Conservation (phyloP, 2,888 invertebrate genomes). For the Chymomyza fuscimana region DNA sequence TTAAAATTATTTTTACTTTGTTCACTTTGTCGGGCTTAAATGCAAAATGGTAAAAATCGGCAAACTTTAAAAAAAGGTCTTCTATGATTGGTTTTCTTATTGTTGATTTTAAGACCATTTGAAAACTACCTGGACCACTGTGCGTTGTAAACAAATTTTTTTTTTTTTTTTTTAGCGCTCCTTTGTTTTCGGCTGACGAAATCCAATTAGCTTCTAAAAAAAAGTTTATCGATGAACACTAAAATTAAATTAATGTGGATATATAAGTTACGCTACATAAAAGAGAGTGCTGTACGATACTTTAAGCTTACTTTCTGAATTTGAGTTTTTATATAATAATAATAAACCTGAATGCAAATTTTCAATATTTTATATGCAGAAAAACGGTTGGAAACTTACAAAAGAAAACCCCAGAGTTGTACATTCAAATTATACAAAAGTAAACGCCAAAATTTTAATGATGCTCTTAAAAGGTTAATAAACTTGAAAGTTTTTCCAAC, state of each 20-base stretch:
- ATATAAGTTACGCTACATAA: constrained; percentile 37
- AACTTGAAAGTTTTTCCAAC: background rate
- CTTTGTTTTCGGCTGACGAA: constrained; percentile 33
- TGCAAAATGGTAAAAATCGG: too few species aligned
- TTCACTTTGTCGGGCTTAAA: too few species aligned
- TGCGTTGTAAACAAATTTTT: constrained; percentile 63
- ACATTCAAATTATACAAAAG: too few species aligned
- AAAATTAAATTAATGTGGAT: constrained; percentile 73
- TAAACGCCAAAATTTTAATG: background rate
- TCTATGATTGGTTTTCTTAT: too few species aligned
- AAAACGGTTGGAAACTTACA: too few species aligned
- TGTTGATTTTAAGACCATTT: too few species aligned
- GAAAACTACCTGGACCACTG: background rate
- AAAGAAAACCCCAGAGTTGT: background rate
- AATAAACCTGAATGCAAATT: too few species aligned
- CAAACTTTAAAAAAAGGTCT: too few species aligned
- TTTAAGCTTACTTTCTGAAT: too few species aligned
- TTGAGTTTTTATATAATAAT: too few species aligned
- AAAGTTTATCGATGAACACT: constrained; percentile 65
- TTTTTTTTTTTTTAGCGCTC: constrained; percentile 19
- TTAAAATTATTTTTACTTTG: too few species aligned
- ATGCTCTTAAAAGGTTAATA: background rate
- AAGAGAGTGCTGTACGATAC: background rate
- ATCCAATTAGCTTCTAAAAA: constrained; percentile 74
- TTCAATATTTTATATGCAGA: too few species aligned